These are phyloP conservation scores for Callochromis pleurospilus DNA, from an alignment of 2,113 vertebrate species.

Conservation along the genomic window DNA sequence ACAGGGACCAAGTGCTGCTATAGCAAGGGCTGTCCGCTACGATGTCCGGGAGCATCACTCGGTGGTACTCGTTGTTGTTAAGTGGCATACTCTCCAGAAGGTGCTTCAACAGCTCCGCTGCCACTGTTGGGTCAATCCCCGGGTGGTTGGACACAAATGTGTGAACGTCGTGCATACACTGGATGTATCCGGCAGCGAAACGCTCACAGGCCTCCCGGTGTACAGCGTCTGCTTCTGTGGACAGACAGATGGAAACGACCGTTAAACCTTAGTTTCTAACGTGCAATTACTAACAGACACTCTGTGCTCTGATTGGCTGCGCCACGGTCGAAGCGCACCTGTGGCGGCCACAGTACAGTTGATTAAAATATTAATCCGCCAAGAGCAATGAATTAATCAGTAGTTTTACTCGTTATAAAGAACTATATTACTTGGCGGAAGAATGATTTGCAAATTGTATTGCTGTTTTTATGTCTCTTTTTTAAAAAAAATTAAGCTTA, in stretches of 20 bases:
- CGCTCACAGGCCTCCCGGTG: slow-evolving; percentile 85
- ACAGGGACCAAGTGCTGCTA: slow-evolving; percentile 26
- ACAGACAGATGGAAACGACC: neutral
- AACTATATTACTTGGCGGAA: neutral
- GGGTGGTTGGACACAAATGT: slow-evolving; percentile 90
- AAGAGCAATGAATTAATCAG: neutral
- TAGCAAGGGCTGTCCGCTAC: slow-evolving; percentile 43
- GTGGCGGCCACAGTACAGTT: neutral
- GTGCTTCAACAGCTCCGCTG: slow-evolving; percentile 88
- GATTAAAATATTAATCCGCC: slow-evolving; percentile 7
- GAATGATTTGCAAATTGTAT: neutral
- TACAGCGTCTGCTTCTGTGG: slow-evolving; percentile 74
- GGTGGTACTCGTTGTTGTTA: slow-evolving; percentile 73
- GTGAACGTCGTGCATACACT: slow-evolving; percentile 97
- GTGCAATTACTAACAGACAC: neutral
- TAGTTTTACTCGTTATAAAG: neutral
- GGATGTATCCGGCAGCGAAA: slow-evolving; percentile 93
- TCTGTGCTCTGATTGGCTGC: slow-evolving; percentile 11
- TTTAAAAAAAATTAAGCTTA: neutral
- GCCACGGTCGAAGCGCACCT: neutral
- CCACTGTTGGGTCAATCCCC: slow-evolving; percentile 81
- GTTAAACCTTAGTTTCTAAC: neutral
- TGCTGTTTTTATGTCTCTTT: neutral
- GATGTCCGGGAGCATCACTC: slow-evolving; percentile 73
- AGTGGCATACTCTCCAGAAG: slow-evolving; percentile 92